Evolutionary conservation across 2,888 invertebrate genomes (phyloP).

Genomic region (Callinectes sapidus): DNA sequence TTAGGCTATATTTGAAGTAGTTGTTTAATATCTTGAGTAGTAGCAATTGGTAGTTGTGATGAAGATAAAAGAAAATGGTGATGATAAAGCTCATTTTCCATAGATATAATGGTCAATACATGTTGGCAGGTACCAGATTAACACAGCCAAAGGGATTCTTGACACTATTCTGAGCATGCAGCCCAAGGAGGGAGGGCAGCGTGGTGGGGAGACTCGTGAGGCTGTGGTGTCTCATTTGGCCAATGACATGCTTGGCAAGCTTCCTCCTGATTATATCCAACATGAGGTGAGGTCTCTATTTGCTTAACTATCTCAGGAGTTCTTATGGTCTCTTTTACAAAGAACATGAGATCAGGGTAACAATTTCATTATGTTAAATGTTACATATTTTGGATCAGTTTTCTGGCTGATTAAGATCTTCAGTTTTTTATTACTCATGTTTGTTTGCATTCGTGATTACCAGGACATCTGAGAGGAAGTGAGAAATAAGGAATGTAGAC

Average conservation of each 20-base stretch:
- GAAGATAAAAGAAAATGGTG: neutral
- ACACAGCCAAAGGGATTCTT: conserved; percentile 93
- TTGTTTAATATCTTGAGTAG: neutral
- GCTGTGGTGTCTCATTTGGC: conserved; percentile 93
- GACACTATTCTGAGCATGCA: conserved; percentile 97
- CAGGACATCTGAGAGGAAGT: neutral
- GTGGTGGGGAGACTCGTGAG: conserved; percentile 92
- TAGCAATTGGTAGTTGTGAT: neutral
- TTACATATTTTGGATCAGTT: neutral
- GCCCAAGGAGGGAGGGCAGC: conserved; percentile 91
- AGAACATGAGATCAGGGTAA: too few species aligned
- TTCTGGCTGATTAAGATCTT: neutral
- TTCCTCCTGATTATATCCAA: conserved; percentile 89
- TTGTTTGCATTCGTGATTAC: neutral
- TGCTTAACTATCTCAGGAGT: neutral
- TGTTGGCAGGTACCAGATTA: conserved; percentile 86
- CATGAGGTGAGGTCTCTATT: conserved; percentile 81
- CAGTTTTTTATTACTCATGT: neutral
- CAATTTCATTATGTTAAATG: too few species aligned
- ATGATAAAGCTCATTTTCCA: neutral
- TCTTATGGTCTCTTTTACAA: neutral
- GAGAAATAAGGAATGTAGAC: neutral
- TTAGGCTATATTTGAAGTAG: neutral
- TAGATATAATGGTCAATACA: neutral
- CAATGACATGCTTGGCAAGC: conserved; percentile 92